Base-by-base conservation (phyloP, 1,140 invertebrate species). In the Asbolus verrucosus region DNA sequence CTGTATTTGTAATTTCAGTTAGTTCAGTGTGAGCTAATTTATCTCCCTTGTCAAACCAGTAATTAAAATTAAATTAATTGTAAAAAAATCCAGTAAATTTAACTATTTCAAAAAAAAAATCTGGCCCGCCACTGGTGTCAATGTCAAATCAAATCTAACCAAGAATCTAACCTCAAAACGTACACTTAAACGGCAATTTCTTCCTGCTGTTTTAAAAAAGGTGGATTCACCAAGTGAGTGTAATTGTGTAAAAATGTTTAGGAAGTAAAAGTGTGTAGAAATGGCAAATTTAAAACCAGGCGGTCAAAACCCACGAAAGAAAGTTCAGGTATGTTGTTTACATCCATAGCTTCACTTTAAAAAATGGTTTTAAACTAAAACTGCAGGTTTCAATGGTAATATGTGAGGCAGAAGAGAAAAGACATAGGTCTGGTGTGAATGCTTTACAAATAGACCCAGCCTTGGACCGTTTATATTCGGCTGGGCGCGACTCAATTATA, bases 401-500 rank as follows among this genome's bases (percentile, higher is more conserved):
- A 79, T 90, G 97, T 75, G 97, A 98, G 85, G 94, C 98, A 81
- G 91, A 95, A 73, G 98, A 99, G 84, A 88, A 90, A 74, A 89
- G 90, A 77, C 97, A 99, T 83, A 88, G 96, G 82, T 96, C 96
- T 77, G 97, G 97, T 65, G 91, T 99, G 11, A 99, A 98, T 84
- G 94, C 96, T 1, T 84, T 99, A 14, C 97, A 99, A 84, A 92
- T 94, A 82, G 97, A 99, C 84, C 88, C 93, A 6, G 84, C 87
- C 63, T 87, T 95, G 68, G 91, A 94, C 65, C 88, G 96, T 77
- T 86, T 99, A 13, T 99, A 98, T 84, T 97, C 97, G 0, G 98
- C 97, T 67, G 97, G 97, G n/a, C 86, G 97, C 70, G 98, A 99
- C 85, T 96, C 96, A 38, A 98, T 99, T 73, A 98, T 99, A 77